Base-by-base conservation (phyloP, 2,113 vertebrate genomes). In the Ceratotherium simum region DNA sequence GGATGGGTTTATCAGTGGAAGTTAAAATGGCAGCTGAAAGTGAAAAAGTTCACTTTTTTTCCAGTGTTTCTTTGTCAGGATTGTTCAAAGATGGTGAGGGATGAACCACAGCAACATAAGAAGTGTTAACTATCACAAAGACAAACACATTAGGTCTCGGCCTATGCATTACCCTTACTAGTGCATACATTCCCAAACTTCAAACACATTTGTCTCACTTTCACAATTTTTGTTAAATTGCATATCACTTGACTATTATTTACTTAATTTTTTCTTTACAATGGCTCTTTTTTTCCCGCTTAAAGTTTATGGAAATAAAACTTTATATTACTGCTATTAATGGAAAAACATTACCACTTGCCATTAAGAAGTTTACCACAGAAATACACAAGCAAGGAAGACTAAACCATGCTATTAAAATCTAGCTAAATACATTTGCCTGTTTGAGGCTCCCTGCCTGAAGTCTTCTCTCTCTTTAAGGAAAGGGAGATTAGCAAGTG, bases 261-360 rank as follows among this genome's bases (percentile, higher is more conserved):
- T 81, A 81, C 54, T 89, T 69, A 90, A 83, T 29, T 92, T 90
- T 96, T 69, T 29, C 76, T 82, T 94, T 46, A 82, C 93, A 96
- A 80, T 87, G 62, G 0, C 6, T 64, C 64, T 48, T 58, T 83
- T 81, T 23, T 27, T 62, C 21, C 64, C 39, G 62, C 18, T 58
- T 65, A 90, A 64, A 85, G 64, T 72, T 94, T 33, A 80, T 48
- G 29, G 62, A 97, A 76, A 78, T 84, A 87, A 85, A 85, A 78
- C 54, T 97, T 85, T 62, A 56, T 90, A 84, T 95, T 92, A 36
- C 25, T 48, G n/a, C n/a, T 88, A 60, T 76, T 95, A 94, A 75
- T 58, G 62, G 76, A 58, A 95, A 91, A 82, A 31, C 25, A 73
- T 89, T 85, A 93, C 29, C 33, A 78, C 27, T 91, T 65, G 23